Evolutionary conservation across 2,113 vertebrate species (phyloP), one percentile per base, ranked within the genome.

Genomic region (Empidonax traillii): DNA sequence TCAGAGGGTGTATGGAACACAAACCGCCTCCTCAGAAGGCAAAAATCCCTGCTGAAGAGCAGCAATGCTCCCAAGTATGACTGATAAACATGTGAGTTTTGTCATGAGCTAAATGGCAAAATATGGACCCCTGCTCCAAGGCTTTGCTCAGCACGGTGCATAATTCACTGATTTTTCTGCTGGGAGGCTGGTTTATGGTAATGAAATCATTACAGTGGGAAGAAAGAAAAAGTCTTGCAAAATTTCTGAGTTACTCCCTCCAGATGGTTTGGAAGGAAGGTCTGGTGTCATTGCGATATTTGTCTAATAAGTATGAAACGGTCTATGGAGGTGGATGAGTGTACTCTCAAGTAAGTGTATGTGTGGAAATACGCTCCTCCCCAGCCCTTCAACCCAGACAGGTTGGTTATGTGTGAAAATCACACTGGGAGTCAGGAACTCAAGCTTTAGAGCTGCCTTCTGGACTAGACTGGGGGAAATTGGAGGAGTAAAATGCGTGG

Each of bases 1-100:
- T 96, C 92, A 93, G 77, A 89, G 79, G 46, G 20, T 82, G 58
- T 78, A 62, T 75, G 51, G 67, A 91, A 82, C 52, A 76, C 73
- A 90, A 75, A 46, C 66, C 17, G 2, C 90, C 86, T 71, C 86
- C 89, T 97, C 78, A 85, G 79, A 67, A 92, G 46, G 58, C 80
- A 79, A 84, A 94, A 91, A 79, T 44, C 77, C 78, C 83, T 88
- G 77, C 77, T 81, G 49, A 81, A 72, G 49, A 85, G 49, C 61
- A 81, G 43, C 49, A 85, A 30, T 35, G 10, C 69, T 78, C 68
- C 47, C 14, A 59, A 78, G 56, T 72, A 72, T 81, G 80, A 78
- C 86, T 90, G 88, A 68, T 78, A 82, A 94, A 41, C 53, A 77
- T 49, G 65, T 93, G 89, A 92, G 24, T 68, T 85, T 68, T 2